Conservation (phyloP, 1,140 invertebrate genomes). For the Neoseiulus cucumeris region DNA sequence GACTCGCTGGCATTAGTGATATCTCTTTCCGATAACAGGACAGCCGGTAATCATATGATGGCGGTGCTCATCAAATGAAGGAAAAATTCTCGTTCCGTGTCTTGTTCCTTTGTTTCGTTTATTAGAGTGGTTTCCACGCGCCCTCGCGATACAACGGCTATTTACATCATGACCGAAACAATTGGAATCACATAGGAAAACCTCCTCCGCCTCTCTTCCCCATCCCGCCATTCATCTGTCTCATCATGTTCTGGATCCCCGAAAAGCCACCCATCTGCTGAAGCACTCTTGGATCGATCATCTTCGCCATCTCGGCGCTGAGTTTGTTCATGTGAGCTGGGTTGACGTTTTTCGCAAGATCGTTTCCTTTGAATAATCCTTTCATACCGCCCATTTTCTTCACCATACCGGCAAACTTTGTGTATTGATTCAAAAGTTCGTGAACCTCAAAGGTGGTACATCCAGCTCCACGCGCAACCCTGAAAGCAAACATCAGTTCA, state of each 20-base stretch:
- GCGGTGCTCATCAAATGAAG: no score
- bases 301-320: conserved; percentile 98
- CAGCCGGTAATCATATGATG: no score
- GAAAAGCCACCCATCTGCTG: conserved; percentile 90
- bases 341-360: conserved; percentile 97
- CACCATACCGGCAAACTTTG: conserved; percentile 96
- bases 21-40: no score
- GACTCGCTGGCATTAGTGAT: no score
- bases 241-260: conserved; percentile 93
- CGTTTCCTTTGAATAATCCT: conserved; percentile 74
- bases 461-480: conserved; percentile 86
- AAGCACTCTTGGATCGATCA: conserved; percentile 96
- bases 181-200: not conserved
- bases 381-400: conserved; percentile 99
- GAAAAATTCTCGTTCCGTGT: no score
- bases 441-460: conserved; percentile 90
- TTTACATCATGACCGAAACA: no score
- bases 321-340: conserved; percentile 93
- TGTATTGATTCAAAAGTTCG: conserved; percentile 92
- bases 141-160: no score
- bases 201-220: not conserved
- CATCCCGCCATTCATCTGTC: conserved; percentile 35
- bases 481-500: conserved; percentile 18
- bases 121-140: no score
- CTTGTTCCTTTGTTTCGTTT: no score